Evolutionary conservation across 2,797 vertebrate species (phyloP).

Genomic region (Poeciliopsis paucimaculata): DNA sequence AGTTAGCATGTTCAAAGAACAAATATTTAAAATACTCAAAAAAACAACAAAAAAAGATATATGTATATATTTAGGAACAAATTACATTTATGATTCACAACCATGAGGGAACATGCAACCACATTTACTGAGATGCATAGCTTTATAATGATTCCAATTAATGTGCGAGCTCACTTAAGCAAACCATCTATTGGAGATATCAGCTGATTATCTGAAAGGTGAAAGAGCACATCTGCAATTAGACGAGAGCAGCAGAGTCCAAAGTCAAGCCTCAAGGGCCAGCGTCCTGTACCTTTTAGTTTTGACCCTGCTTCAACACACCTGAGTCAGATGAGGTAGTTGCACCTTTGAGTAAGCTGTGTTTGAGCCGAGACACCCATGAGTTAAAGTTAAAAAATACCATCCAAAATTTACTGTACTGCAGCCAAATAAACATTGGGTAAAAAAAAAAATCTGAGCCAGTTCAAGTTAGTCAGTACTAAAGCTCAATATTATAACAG

Average conservation of each 20-base stretch:
- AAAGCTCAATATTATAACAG: not conserved
- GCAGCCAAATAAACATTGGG: not conserved
- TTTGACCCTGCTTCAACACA: not conserved
- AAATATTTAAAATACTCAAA: not conserved
- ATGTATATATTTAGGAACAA: not conserved
- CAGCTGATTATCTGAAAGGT: not conserved
- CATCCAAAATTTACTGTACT: too few relatives aligned
- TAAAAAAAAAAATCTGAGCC: not conserved
- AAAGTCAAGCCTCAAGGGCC: not conserved
- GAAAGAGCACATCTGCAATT: not conserved
- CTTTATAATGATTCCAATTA: not conserved
- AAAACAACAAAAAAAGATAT: not conserved
- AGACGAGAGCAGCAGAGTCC: not conserved
- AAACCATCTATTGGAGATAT: not conserved
- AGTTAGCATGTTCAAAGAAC: slow-evolving; percentile 32
- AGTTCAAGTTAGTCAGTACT: not conserved
- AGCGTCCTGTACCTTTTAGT: not conserved
- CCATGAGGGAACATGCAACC: not conserved
- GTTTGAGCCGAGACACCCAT: not conserved
- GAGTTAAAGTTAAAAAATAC: not conserved
- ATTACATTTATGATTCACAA: not conserved
- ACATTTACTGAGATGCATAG: not conserved
- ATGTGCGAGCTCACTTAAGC: not conserved
- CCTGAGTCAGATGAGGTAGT: not conserved
- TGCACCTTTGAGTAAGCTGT: not conserved